Conservation (phyloP, 2,888 invertebrate species). For the Cepaea hortensis region DNA sequence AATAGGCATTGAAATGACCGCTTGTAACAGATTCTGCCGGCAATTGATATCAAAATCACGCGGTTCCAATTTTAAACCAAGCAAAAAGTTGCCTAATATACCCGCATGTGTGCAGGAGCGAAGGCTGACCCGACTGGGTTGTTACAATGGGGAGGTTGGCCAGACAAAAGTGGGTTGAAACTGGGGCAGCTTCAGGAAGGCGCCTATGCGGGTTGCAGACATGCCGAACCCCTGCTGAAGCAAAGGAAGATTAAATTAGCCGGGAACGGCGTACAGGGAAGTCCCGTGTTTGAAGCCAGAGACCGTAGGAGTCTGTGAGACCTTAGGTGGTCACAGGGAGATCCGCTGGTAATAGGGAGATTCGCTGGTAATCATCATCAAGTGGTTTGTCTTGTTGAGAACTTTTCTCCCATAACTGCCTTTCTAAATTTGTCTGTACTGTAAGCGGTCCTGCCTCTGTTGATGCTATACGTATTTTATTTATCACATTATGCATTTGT, state of each 20-base stretch:
- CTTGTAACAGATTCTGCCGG: background rate
- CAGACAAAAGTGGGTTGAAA: background rate
- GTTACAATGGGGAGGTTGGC: background rate
- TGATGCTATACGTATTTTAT: too few relatives aligned
- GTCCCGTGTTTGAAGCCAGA: background rate
- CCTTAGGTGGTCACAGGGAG: background rate
- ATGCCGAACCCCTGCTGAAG: constrained; percentile 12
- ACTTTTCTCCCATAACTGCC: too few relatives aligned
- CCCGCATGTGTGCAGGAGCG: background rate
- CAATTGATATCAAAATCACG: background rate
- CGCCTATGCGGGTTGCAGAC: constrained; percentile 24
- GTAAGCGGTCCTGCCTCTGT: too few relatives aligned
- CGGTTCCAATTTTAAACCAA: too few relatives aligned
- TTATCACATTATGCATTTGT: too few relatives aligned
- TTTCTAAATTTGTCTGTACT: too few relatives aligned
- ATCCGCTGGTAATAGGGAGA: too few relatives aligned
- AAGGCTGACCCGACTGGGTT: background rate
- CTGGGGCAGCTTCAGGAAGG: background rate
- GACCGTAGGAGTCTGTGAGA: background rate
- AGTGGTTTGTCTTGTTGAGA: too few relatives aligned
- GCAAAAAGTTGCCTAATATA: background rate
- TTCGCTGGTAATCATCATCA: too few relatives aligned
- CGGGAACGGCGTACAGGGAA: too few relatives aligned
- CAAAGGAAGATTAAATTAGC: constrained; percentile 13
- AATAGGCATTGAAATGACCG: too few relatives aligned